Evolutionary conservation across 2,113 vertebrate species (phyloP), one percentile per base, ranked within the genome.

Genomic region (Nibea coibor): DNA sequence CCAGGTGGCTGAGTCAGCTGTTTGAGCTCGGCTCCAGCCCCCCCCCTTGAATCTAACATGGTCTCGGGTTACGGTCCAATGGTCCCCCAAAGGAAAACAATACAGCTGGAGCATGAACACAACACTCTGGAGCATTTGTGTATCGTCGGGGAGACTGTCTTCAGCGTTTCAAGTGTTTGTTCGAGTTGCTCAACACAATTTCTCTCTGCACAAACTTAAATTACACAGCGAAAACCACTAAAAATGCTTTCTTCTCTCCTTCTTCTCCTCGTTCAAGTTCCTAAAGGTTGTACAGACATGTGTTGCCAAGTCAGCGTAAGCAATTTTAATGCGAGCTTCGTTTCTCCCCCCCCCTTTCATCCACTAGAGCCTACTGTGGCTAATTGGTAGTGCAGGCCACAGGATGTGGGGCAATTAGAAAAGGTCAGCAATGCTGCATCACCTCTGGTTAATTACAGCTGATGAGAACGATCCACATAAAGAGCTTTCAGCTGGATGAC

Each of bases 1-100:
- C 89, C 85, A 88, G 87, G 92, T 92, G 90, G 81, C 90, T 90
- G 90, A 93, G 84, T 94, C 92, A 91, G 90, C 88, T 84, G 81
- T 89, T 91, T 83, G 51, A 31, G 81, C 75, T 79, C 51, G 26
- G 75, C 82, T 89, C 75, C 51, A 56, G 72, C 72, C 76, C 84
- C 67, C 54, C 12, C 54, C 12, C 45, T 72, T 35, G 35, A 35
- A 35, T 35, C 64, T 68, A 66, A 83, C 73, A 28, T 35, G 66
- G 69, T 67, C 78, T 93, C 74, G 19, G 75, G 72, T 92, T 92
- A 79, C 88, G 57, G 74, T 78, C 70, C 75, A 78, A 42, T 54
- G 31, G 53, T 26, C 80, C 64, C 75, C 47, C 0, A 6, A 62
- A 81, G 76, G 65, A 61, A 82, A 73, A 86, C 82, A 87, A 59